Conservation (phyloP, 2,113 vertebrate genomes). For the Gnathonemus longibarbis region DNA sequence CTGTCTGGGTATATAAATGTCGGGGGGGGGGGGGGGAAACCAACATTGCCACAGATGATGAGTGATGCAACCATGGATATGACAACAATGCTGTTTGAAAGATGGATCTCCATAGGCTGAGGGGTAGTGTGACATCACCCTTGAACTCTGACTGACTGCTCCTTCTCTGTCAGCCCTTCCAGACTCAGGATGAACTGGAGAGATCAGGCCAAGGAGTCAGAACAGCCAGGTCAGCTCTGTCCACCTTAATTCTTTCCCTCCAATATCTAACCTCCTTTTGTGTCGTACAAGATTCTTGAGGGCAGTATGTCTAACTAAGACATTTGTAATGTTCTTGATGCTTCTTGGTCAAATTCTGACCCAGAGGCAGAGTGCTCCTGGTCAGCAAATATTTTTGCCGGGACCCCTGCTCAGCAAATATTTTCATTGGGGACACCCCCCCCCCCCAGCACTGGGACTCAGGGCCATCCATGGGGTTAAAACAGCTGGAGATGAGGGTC, state of each 20-base stretch:
- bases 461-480: not conserved
- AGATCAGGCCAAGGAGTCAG: not conserved
- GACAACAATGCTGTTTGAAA: not conserved
- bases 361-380: not conserved
- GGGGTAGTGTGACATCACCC: slow-evolving; percentile 1
- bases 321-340: not conserved
- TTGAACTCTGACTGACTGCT: not conserved
- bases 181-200: not conserved
- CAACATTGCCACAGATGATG: not conserved
- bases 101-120: slow-evolving; percentile 13
- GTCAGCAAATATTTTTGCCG: no score
- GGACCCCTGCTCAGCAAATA: not conserved
- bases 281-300: not conserved
- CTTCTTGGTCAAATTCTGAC: not conserved
- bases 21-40: not conserved
- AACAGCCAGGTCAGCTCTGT: not conserved
- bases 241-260: not conserved
- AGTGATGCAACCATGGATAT: not conserved
- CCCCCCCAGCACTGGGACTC: not conserved
- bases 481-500: not conserved
- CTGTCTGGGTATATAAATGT: not conserved
- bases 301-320: not conserved
- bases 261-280: not conserved
- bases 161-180: not conserved
- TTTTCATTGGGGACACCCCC: not conserved